Evolutionary conservation across 2,888 invertebrate genomes (phyloP), one percentile per base, ranked within the genome.

Genomic region (Perdita meconis): DNA sequence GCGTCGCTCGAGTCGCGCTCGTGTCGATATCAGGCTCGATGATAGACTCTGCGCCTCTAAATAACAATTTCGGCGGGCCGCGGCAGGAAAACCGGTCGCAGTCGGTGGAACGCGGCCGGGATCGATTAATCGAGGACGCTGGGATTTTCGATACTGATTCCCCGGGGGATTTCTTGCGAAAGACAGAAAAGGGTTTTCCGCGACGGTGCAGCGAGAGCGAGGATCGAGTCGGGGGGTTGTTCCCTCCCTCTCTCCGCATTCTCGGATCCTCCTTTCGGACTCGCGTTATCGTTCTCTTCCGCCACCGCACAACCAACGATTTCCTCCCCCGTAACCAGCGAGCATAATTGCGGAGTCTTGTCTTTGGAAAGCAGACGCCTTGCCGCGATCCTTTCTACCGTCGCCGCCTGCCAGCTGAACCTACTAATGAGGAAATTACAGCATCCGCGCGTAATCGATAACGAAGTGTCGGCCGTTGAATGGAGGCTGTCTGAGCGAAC

Each of bases 281-380:
- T 47, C 50, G 68, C 2, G 34, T 50, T 16, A 36, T 40, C 40
- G 38, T 40, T 34, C 61, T 57, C 53, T 63, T 55, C 69, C 56
- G 26, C 40, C 16, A 51, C 50, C 56, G 64, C 51, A n/a, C 16
- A 38, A 12, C 38, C 50, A 26, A 56, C 59, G 72, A 72, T 80
- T 82, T 65, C 72, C 50, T 40, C 66, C 50, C 26, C 57, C 50
- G 55, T 70, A 86, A 83, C 85, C 82, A 30, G 81, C 84, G 72
- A 73, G 84, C 84, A 90, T 90, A 90, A 90, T 90, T 90, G 90
- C 89, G 81, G 84, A 88, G 85, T 86, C 90, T 90, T 90, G 90
- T 90, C 90, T 89, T 83, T 79, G 84, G 84, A 77, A 85, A 86
- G 83, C 82, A 74, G 79, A 44, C 69, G 19, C 61, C 60, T 55